A percentile compares a stretch with the other conserved stretches of the same genome.
Evolutionary conservation across 92 coral and sea anemone genomes (phyloP).

Genomic region (Actinernus sp.): DNA sequence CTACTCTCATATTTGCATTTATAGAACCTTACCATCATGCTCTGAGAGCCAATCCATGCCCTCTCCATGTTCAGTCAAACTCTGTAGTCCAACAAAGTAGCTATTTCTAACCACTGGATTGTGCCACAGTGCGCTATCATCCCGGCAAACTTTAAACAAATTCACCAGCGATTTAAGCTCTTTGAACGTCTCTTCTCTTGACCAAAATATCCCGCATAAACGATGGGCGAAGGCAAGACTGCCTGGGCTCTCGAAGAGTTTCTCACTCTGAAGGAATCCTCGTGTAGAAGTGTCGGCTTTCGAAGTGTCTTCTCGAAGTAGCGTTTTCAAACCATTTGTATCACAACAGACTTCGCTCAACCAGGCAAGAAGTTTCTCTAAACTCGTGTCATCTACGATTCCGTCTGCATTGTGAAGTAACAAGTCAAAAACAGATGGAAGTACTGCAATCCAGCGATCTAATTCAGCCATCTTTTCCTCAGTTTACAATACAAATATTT

Average conservation of each 20-base stretch:
- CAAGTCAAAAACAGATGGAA: slow-evolving; percentile 70
- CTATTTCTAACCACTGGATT: slow-evolving; percentile 84
- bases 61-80: slow-evolving; percentile 44
- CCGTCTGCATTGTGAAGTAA: slow-evolving; percentile 71
- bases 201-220: slow-evolving; percentile 69
- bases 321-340: slow-evolving; percentile 18
- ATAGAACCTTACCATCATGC: slow-evolving; percentile 7
- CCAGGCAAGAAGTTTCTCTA: slow-evolving; percentile 83
- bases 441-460: slow-evolving; percentile 37
- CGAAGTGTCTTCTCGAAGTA: slow-evolving; percentile 19
- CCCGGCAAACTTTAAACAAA: slow-evolving; percentile 26
- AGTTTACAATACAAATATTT: no score
- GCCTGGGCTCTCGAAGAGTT: slow-evolving; percentile 35
- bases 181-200: slow-evolving; percentile 23
- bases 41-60: slow-evolving; percentile 71
- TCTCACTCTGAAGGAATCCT: slow-evolving; percentile 55
- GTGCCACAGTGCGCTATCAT: slow-evolving; percentile 55
- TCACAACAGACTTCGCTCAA: slow-evolving; percentile 49
- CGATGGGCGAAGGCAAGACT: slow-evolving; percentile 75
- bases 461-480: slow-evolving; percentile 35
- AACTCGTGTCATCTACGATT: slow-evolving; percentile 95
- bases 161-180: slow-evolving; percentile 26
- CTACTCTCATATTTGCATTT: no score
- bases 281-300: slow-evolving; percentile 61
- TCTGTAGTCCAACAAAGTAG: slow-evolving; percentile 63